phyloP scores from a whole-genome alignment of 2,797 vertebrate genomes.

The Spheniscus humboldti region DNA sequence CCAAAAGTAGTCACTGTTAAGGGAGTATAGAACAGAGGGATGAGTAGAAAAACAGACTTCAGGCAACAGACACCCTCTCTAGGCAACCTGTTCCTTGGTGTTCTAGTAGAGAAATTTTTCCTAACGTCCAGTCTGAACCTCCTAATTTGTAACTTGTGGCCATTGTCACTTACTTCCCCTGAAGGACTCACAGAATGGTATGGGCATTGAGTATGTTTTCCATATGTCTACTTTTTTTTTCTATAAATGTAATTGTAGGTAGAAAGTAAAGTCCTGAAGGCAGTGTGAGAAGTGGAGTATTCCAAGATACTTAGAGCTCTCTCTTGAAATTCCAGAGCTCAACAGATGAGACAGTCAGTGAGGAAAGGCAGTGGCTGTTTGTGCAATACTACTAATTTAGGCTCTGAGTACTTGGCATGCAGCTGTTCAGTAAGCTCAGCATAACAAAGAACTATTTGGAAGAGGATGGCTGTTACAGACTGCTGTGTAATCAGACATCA shows the following conservation, averaged over 20 bases:
- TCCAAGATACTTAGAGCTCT: not conserved
- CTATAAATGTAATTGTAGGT: not conserved
- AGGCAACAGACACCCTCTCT: not conserved
- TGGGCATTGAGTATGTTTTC: not conserved
- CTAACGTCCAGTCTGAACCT: not conserved
- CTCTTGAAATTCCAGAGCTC: not conserved
- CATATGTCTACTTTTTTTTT: not conserved
- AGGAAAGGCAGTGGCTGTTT: not conserved
- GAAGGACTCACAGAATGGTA: not conserved
- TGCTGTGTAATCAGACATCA: not conserved
- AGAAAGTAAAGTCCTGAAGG: not conserved
- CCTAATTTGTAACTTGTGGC: not conserved
- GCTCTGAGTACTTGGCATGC: not conserved
- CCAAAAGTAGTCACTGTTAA: not conserved
- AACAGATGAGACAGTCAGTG: not conserved
- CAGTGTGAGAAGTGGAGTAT: not conserved
- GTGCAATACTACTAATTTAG: not conserved
- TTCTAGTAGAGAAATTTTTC: not conserved
- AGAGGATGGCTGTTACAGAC: not conserved
- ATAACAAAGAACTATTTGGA: not conserved
- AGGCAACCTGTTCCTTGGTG: not conserved
- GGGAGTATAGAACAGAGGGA: not conserved
- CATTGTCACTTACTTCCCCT: not conserved
- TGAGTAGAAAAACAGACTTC: not conserved
- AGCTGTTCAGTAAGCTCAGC: not conserved